Evolutionary conservation across 2,797 vertebrate genomes (phyloP).

Genomic region (Taenioides sp.): DNA sequence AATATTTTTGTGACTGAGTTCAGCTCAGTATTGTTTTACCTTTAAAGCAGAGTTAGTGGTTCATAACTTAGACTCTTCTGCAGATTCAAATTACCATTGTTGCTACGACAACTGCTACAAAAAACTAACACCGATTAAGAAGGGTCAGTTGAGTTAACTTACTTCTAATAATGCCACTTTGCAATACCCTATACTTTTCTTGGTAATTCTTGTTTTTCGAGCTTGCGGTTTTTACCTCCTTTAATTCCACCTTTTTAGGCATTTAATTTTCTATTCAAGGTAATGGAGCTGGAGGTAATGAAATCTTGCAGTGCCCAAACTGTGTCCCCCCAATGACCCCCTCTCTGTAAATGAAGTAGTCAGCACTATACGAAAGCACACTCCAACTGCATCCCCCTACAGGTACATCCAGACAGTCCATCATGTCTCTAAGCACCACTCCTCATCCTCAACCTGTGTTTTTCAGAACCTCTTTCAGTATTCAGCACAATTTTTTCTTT

Average conservation of each 20-base stretch:
- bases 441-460: slow-evolving; percentile 37
- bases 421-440: slow-evolving; percentile 56
- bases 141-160: neutral
- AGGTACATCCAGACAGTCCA: slow-evolving; percentile 50
- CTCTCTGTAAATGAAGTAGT: slow-evolving; percentile 73
- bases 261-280: slow-evolving; percentile 72
- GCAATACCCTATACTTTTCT: neutral
- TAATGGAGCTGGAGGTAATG: slow-evolving; percentile 64
- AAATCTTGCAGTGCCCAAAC: slow-evolving; percentile 69
- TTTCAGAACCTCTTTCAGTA: slow-evolving; percentile 35
- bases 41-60: too few relatives aligned
- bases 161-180: neutral
- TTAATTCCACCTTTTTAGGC: slow-evolving; percentile 56
- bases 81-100: neutral
- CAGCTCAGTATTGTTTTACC: too few relatives aligned
- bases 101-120: neutral
- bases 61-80: neutral
- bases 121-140: neutral
- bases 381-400: slow-evolving; percentile 36
- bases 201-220: slow-evolving; percentile 52
- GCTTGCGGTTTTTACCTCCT: slow-evolving; percentile 50
- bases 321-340: slow-evolving; percentile 65
- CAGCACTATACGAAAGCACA: slow-evolving; percentile 58
- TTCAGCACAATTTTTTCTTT: slow-evolving; percentile 44
- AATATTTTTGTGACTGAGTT: too few relatives aligned